A percentile compares a stretch with the other conserved stretches of the same genome.
These are phyloP conservation scores for Sarcophaga variegata DNA, from an alignment of 2,888 invertebrate genomes.

Conservation along the genomic window DNA sequence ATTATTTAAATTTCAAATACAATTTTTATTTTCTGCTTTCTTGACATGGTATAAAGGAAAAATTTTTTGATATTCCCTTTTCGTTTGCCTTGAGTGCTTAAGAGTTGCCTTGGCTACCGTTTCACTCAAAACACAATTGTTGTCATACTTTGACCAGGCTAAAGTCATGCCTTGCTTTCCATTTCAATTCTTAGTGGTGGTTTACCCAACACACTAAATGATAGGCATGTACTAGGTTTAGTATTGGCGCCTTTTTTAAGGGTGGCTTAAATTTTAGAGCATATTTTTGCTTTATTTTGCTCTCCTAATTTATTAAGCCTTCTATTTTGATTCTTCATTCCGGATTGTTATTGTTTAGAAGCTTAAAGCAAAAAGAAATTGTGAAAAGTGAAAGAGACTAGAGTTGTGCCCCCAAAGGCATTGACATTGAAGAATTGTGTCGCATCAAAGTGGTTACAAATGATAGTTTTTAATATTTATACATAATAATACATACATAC, in stretches of 20 bases:
- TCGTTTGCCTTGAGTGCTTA: constrained; percentile 40
- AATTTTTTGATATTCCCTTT: background rate
- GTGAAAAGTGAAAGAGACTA: background rate
- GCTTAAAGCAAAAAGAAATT: background rate
- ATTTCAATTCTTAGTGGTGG: constrained; percentile 19
- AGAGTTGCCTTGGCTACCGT: constrained; percentile 61
- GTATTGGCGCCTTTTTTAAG: constrained; percentile 15
- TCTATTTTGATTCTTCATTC: constrained; percentile 76
- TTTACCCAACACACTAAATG: background rate
- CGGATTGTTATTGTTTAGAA: constrained; percentile 59
- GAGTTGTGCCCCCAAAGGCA: constrained; percentile 21
- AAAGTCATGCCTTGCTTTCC: background rate
- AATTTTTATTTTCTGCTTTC: constrained; percentile 16
- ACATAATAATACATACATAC: background rate
- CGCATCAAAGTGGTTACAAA: too few relatives aligned
- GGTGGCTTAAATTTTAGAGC: constrained; percentile 5
- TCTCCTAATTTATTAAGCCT: constrained; percentile 59
- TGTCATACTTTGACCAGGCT: constrained; percentile 10
- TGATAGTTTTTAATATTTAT: background rate
- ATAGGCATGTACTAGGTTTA: background rate
- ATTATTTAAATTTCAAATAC: background rate
- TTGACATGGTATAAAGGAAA: constrained; percentile 36
- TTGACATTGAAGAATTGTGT: constrained; percentile 35
- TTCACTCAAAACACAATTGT: constrained; percentile 60
- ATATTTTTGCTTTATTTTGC: constrained; percentile 25